Evolutionary conservation across 2,888 invertebrate species (phyloP), one percentile per base, ranked within the genome.

Genomic region (Brenthis hecate): DNA sequence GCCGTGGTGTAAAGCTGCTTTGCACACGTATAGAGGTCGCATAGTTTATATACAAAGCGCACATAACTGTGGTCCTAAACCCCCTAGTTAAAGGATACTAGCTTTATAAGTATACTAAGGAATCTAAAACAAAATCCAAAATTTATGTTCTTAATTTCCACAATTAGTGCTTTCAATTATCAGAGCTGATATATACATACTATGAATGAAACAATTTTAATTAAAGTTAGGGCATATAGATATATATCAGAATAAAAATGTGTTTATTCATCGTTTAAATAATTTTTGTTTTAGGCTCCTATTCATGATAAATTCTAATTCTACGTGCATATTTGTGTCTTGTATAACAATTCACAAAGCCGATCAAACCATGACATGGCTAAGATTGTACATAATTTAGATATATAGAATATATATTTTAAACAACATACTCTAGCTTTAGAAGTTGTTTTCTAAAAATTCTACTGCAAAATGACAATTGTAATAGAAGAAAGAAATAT

Each of bases 1-100:
- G 0, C 92, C 92, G 0, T 92, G 92, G 92, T 92, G 92, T 73
- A 92, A 91, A 64, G 92, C 92, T 1, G 92, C 92, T 0, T 85
- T 92, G 0, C 92, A 92, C 69, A 92, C 92, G 0, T 91, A 85
- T 76, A 84, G 89, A 47, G 92, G 92, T 14, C 79, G 91, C 62
- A 89, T 92, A 60, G 91, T 92, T 1, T 92, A 92, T 67, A 91
- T 92, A 73, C 92, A 92, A 70, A 88, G 91, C 74, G 84, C 84
- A 43, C 92, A 92, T 70, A 92, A 89, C 64, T 92, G 92, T 63
- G 92, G 92, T 0, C 92, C 92, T 0, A 91, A 88, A 71, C 92
- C 92, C 2, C 85, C 89, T 13, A 71, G 68, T 60, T 69, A 71
- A 69, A 62, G 43, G 16, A 5, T 36, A 19, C 11, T 66, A 36